Base-by-base conservation (phyloP, 2,113 vertebrate genomes). In the Poeciliopsis retropinna region DNA sequence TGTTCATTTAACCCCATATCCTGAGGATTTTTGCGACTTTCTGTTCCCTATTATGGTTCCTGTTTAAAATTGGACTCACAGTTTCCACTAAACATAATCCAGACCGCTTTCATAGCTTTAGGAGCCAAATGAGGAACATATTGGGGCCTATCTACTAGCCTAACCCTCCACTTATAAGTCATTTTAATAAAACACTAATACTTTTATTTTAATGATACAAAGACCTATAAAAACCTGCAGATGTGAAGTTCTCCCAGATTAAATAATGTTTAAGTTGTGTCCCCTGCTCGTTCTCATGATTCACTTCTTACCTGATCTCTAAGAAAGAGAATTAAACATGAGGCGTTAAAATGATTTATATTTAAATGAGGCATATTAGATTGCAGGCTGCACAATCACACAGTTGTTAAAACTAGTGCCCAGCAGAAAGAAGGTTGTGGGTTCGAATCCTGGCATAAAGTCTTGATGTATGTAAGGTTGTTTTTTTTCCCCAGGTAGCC, bases 1-100 rank as follows among this genome's bases (percentile, higher is more conserved):
- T 83, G 77, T 91, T 88, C 81, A 57, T 91, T 92, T 88, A 87
- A 90, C 78, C 77, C 91, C 75, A 91, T 61, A 90, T 89, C 89
- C 86, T 86, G 83, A 81, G 76, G 81, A 85, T 87, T 83, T 37
- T 87, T 79, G 65, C 76, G 70, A 32, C 22, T 76, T 77, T 88
- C 86, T 91, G 86, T 80, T 91, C 65, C 75, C 63, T 82, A 85
- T 92, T 91, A 91, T 67, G n/a, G 74, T 68, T 57, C 32, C 54
- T 78, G 64, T 84, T 90, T 65, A 84, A 89, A 80, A 82, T 74
- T 22, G 0, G 75, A 60, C 70, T 90, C 37, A 71, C 31, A 76
- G 80, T 83, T 74, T 39, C 62, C 69, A 70, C 79, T 83, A 68
- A 82, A 85, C 72, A 75, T 76, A 62, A 80, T 34, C 70, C 65